These are phyloP conservation scores for Hesperia comma DNA, from an alignment of 2,888 invertebrate genomes.

Conservation along the genomic window DNA sequence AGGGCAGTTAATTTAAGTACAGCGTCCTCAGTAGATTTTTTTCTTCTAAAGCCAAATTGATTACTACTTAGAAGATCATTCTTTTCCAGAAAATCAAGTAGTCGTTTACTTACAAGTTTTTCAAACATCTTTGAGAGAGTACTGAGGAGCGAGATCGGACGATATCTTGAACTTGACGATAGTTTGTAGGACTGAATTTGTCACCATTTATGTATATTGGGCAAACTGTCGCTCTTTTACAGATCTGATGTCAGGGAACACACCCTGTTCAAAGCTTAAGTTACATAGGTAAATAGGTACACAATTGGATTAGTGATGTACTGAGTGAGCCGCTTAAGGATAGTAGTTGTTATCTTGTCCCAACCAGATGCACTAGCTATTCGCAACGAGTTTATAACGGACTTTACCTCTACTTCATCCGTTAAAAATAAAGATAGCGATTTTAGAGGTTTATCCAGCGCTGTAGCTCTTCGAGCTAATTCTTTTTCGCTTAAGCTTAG, in stretches of 20 bases:
- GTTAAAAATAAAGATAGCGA: slow-evolving; percentile 21
- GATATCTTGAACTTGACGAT: no score
- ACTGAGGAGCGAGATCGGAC: slow-evolving; percentile 8
- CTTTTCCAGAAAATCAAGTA: slow-evolving; percentile 9
- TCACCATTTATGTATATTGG: slow-evolving; percentile 18
- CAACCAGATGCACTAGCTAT: no score
- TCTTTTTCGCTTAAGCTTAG: slow-evolving; percentile 9
- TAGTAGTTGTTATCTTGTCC: neutral
- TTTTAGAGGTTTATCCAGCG: neutral
- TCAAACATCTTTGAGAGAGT: slow-evolving; percentile 8
- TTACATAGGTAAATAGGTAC: slow-evolving; percentile 11
- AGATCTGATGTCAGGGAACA: slow-evolving; percentile 7
- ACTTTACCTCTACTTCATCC: slow-evolving; percentile 1
- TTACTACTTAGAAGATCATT: neutral
- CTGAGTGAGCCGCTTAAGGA: neutral
- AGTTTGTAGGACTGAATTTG: slow-evolving; percentile 12
- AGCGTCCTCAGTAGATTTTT: neutral
- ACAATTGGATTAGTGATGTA: neutral
- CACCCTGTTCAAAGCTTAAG: neutral
- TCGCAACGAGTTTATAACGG: slow-evolving; percentile 1
- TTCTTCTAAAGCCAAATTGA: slow-evolving; percentile 14
- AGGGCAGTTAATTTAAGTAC: neutral
- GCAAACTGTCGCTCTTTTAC: slow-evolving; percentile 4
- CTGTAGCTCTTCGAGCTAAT: slow-evolving; percentile 13
- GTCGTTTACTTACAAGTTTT: slow-evolving; percentile 14